A percentile compares a stretch with the other conserved stretches of the same genome.
Conservation (phyloP, 2,797 vertebrate species). For the Scolopax bukidnonensis region DNA sequence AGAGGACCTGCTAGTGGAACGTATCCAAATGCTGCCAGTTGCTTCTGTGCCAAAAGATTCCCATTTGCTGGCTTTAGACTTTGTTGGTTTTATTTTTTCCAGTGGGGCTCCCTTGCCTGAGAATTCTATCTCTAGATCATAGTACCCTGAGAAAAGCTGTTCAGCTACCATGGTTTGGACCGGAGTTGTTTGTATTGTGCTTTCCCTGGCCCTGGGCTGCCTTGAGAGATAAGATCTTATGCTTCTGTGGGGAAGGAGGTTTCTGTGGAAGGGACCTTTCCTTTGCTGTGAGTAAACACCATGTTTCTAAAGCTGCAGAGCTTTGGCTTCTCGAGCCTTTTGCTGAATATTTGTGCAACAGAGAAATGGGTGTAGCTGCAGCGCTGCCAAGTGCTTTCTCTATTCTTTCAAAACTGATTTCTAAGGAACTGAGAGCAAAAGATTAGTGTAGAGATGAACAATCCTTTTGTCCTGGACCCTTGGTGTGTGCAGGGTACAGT, state of each 20-base stretch:
- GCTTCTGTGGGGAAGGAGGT: not conserved
- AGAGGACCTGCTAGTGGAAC: not conserved
- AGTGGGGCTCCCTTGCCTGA: not conserved
- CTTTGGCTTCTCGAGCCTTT: not conserved
- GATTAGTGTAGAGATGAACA: not conserved
- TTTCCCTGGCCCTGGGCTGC: not conserved
- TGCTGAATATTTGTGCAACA: not conserved
- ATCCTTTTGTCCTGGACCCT: not conserved
- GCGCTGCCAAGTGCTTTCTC: not conserved
- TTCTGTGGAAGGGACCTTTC: not conserved
- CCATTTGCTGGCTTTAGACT: not conserved
- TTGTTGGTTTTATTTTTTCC: not conserved
- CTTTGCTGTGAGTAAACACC: not conserved
- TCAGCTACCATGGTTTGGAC: not conserved
- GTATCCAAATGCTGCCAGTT: not conserved
- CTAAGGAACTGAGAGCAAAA: not conserved
- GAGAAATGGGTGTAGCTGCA: not conserved
- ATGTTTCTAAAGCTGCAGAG: not conserved
- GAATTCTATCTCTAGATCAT: not conserved
- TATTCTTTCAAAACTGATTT: not conserved
- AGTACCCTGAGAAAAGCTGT: not conserved
- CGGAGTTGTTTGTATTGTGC: not conserved
- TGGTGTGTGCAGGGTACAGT: accelerated
- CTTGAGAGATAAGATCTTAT: not conserved
- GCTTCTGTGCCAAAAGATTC: not conserved